Percentiles rank a stretch among this genome's conserved stretches.
These are phyloP conservation scores for Synergus gifuensis DNA, from an alignment of 2,888 invertebrate genomes.

Conservation along the genomic window DNA sequence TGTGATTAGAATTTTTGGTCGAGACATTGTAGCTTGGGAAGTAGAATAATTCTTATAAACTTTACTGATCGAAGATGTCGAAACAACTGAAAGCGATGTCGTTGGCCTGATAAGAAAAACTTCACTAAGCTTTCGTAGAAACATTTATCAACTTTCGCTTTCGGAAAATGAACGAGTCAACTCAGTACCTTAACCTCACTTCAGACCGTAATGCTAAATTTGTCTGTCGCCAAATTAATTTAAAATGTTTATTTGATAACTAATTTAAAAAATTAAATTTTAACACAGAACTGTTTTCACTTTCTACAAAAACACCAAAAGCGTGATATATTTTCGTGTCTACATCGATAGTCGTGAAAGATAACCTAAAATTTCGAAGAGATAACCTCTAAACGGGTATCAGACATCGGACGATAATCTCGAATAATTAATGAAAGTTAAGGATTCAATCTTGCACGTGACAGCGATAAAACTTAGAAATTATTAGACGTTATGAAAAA, in stretches of 20 bases:
- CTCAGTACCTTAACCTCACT: neutral
- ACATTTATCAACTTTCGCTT: conserved; percentile 18
- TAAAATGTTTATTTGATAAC: neutral
- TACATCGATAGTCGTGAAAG: neutral
- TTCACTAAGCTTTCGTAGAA: conserved; percentile 12
- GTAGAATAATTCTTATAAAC: conserved; percentile 14
- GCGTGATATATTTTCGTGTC: neutral
- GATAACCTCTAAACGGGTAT: neutral
- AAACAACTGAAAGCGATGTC: neutral
- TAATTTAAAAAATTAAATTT: neutral
- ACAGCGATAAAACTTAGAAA: neutral
- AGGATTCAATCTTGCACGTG: neutral
- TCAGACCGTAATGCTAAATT: neutral
- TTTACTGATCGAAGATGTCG: conserved; percentile 29
- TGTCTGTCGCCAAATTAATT: neutral
- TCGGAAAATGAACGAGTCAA: neutral
- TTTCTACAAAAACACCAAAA: neutral
- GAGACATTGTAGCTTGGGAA: conserved; percentile 58
- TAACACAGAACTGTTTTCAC: neutral
- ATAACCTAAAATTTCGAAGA: neutral
- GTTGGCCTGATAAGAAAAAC: neutral
- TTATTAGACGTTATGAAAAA: no score
- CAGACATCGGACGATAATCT: neutral
- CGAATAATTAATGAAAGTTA: neutral
- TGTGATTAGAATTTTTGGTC: conserved; percentile 85